phyloP scores from a whole-genome alignment of 1,140 invertebrate species.

The Meloidogyne exigua region DNA sequence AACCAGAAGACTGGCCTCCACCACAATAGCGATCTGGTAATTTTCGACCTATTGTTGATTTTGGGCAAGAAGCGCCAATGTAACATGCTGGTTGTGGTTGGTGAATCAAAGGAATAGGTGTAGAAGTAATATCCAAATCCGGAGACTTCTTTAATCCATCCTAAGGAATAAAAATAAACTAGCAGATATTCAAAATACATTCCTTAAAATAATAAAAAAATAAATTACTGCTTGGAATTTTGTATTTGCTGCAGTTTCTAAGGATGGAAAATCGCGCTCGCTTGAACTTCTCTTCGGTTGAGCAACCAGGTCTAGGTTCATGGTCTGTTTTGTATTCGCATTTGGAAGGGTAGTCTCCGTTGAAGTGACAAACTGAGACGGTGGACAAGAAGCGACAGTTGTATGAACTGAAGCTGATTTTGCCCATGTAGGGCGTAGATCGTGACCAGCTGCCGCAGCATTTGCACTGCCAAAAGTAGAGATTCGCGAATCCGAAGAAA shows the following conservation, averaged over 20 bases:
- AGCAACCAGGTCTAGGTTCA: slow-evolving; percentile 23
- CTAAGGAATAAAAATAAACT: neutral
- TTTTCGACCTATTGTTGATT: slow-evolving; percentile 33
- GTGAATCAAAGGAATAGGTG: neutral
- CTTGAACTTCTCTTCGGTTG: slow-evolving; percentile 29
- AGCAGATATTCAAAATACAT: too few species aligned
- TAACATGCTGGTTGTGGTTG: slow-evolving; percentile 37
- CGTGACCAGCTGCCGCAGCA: slow-evolving; percentile 35
- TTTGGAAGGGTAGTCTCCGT: neutral
- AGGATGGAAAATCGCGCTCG: slow-evolving; percentile 55
- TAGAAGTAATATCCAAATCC: slow-evolving; percentile 2
- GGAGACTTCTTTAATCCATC: slow-evolving; percentile 1
- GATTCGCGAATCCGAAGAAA: slow-evolving; percentile 24
- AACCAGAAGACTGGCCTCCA: slow-evolving; percentile 1
- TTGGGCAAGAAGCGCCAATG: slow-evolving; percentile 47
- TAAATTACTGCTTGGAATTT: slow-evolving; percentile 14
- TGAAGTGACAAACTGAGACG: neutral
- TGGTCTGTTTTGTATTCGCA: neutral
- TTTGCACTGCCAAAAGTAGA: slow-evolving; percentile 32
- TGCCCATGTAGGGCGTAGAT: slow-evolving; percentile 59
- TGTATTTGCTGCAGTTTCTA: slow-evolving; percentile 43
- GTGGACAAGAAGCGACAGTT: neutral
- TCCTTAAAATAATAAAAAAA: neutral
- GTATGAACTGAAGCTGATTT: slow-evolving; percentile 39
- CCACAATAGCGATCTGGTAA: slow-evolving; percentile 48